Conservation (phyloP, 2,797 vertebrate species). For the Lycodopsis pacificus region DNA sequence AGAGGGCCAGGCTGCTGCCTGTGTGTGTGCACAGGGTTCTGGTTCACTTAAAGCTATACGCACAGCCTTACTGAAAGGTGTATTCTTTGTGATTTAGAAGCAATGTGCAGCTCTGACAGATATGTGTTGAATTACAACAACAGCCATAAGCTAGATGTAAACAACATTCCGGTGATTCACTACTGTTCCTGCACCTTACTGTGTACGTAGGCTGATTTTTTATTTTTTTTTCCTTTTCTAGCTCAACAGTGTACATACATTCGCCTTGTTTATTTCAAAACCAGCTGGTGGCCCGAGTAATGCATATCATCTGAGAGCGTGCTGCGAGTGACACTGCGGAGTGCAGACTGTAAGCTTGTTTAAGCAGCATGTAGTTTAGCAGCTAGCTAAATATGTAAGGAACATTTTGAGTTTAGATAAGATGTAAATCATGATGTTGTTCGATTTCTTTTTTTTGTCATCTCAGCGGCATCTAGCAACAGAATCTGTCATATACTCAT, state of each 20-base stretch:
- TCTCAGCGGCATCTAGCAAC: slow-evolving; percentile 10
- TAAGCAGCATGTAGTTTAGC: slow-evolving; percentile 17
- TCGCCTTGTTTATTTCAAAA: slow-evolving; percentile 52
- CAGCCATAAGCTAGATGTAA: slow-evolving; percentile 70
- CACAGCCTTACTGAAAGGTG: slow-evolving; percentile 58
- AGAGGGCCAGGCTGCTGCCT: slow-evolving; percentile 60
- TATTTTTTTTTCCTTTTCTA: neutral
- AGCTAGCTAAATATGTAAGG: slow-evolving; percentile 2
- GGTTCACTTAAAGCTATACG: slow-evolving; percentile 65
- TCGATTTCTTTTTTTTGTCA: neutral
- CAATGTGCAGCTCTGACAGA: slow-evolving; percentile 60
- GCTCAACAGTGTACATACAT: slow-evolving; percentile 44
- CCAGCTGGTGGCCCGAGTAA: slow-evolving; percentile 54
- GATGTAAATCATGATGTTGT: slow-evolving; percentile 4
- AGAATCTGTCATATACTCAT: slow-evolving; percentile 10
- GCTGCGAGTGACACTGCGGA: slow-evolving; percentile 22
- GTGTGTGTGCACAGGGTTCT: slow-evolving; percentile 34
- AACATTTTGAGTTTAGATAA: slow-evolving; percentile 2
- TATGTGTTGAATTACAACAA: slow-evolving; percentile 68
- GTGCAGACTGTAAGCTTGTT: slow-evolving; percentile 34
- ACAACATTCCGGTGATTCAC: slow-evolving; percentile 61
- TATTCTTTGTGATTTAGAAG: slow-evolving; percentile 71
- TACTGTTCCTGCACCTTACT: slow-evolving; percentile 12
- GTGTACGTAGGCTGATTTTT: slow-evolving; percentile 27
- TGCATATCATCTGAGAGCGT: slow-evolving; percentile 34